phyloP scores from a whole-genome alignment of 2,888 invertebrate genomes.

The Schizotus pectinicornis region DNA sequence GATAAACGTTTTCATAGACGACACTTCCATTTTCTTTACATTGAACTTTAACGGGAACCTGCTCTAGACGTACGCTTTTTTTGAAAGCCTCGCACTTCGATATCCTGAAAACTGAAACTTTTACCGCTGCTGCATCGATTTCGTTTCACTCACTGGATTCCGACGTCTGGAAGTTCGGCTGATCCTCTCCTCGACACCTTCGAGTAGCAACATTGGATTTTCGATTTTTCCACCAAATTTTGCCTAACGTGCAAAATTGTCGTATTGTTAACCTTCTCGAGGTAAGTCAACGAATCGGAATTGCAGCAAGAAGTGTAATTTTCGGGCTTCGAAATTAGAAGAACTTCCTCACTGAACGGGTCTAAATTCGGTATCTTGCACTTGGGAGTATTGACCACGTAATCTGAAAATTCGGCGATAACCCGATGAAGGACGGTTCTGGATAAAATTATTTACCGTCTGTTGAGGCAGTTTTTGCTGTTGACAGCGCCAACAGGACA shows the following conservation, averaged over 20 bases:
- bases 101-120: conserved; percentile 50
- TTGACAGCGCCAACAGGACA: too few relatives aligned
- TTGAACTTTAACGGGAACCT: conserved; percentile 62
- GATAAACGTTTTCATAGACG: conserved; percentile 64
- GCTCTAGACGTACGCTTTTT: conserved; percentile 51
- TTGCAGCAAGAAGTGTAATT: conserved; percentile 63
- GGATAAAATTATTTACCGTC: too few relatives aligned
- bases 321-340: conserved; percentile 61
- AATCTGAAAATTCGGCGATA: background rate
- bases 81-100: conserved; percentile 61
- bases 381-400: conserved; percentile 62
- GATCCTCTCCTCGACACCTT: conserved; percentile 41
- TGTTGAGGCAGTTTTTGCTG: too few relatives aligned
- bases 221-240: conserved; percentile 45
- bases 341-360: conserved; percentile 64
- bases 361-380: conserved; percentile 70
- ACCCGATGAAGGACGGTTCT: too few relatives aligned
- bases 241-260: conserved; percentile 50
- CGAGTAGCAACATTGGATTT: conserved; percentile 48
- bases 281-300: conserved; percentile 51
- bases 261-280: conserved; percentile 46
- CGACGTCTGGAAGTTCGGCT: conserved; percentile 1
- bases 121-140: background rate
- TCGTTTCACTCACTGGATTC: conserved; percentile 2
- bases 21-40: conserved; percentile 54